Conservation (phyloP, 2,888 invertebrate species). For the Apamea sordens region DNA sequence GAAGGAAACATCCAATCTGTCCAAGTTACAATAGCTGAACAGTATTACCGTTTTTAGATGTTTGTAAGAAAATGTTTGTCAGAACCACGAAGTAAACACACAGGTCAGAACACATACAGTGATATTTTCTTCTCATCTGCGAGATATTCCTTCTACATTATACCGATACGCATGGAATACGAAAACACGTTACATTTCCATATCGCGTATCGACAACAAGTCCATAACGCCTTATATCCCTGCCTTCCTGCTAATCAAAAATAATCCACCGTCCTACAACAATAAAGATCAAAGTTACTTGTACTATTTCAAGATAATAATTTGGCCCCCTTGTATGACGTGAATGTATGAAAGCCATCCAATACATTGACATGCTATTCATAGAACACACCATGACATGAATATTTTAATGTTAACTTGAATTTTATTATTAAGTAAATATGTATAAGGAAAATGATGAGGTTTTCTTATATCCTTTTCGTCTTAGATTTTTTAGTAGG, state of each 20-base stretch:
- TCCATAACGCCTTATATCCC: not conserved
- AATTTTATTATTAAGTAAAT: slow-evolving; percentile 6
- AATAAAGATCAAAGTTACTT: slow-evolving; percentile 27
- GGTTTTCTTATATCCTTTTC: not conserved
- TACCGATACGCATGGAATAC: slow-evolving; percentile 7
- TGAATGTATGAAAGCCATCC: slow-evolving; percentile 7
- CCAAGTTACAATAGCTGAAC: not conserved
- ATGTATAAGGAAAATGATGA: not conserved
- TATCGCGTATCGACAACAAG: slow-evolving; percentile 9
- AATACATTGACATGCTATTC: slow-evolving; percentile 7
- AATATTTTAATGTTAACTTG: slow-evolving; percentile 30
- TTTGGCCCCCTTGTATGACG: slow-evolving; percentile 7
- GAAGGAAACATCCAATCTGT: not conserved
- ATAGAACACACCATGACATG: slow-evolving; percentile 17
- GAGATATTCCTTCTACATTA: slow-evolving; percentile 3
- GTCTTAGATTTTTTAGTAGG: not conserved
- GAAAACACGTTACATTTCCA: slow-evolving; percentile 18
- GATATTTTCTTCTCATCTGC: slow-evolving; percentile 11
- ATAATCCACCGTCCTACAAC: not conserved
- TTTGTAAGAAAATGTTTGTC: not conserved
- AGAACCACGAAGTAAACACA: not conserved
- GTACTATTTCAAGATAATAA: slow-evolving; percentile 19
- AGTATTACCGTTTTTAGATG: not conserved
- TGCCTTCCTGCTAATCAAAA: slow-evolving; percentile 26
- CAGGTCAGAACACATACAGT: not conserved